Evolutionary conservation across 2,797 vertebrate species (phyloP), one percentile per base, ranked within the genome.

Genomic region (Catharus ustulatus): DNA sequence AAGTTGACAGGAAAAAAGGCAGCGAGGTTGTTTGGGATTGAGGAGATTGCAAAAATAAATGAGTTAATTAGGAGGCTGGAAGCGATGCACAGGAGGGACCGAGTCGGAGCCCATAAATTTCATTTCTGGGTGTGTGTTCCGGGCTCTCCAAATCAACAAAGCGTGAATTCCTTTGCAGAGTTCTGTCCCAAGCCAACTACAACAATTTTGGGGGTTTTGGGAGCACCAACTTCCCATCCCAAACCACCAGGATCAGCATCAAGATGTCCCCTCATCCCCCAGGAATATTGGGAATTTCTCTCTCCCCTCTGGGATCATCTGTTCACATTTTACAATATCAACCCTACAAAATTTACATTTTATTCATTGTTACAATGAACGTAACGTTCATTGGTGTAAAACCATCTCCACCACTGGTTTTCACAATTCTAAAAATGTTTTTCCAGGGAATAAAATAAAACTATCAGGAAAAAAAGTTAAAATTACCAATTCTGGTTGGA

Each of bases 251-350:
- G 52, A 91, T 8, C 54, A 29, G 22, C 15, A 32, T 63, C 36
- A 23, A 6, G 61, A 66, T 0, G 9, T n/a, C 16, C 61, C 85
- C 68, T 32, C 64, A 0, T n/a, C 13, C 0, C 78, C 72, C 73
- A 72, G 51, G 59, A 75, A 38, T 27, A 4, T 81, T 2, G 43
- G 76, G 38, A 67, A 0, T 11, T 52, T 32, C 22, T 1, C 4
- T 11, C 8, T 1, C 4, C 5, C 48, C 24, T 21, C 16, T 1
- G 34, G 80, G 8, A 6, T 0, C n/a, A 1, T 72, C 3, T 6
- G 0, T 48, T 48, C 13, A 24, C 22, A 5, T 48, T 48, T 48
- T 48, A 24, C 46, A 46, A 23, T 22, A 46, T 11, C 45, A 46
- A 6, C 45, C 7, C 21, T 23, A 46, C 45, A 46, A 48, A 48